Base-by-base conservation (phyloP, 23 tunicate genomes). In the Corella eumyota region DNA sequence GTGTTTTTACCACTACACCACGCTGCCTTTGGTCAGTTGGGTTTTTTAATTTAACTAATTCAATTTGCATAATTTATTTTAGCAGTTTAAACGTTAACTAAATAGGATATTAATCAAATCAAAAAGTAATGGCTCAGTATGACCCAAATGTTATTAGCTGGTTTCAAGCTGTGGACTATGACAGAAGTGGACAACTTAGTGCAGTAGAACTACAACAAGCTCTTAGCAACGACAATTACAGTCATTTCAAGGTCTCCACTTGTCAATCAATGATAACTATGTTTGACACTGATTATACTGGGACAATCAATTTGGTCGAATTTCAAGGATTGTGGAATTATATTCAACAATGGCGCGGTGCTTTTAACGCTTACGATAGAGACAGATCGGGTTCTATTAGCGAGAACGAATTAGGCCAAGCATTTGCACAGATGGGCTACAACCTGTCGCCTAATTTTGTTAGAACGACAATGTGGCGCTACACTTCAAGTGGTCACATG, bases 91-190 rank as follows among this genome's bases (percentile, higher is more conserved):
- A n/a, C n/a, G n/a, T n/a, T n/a, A n/a, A n/a, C n/a, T n/a, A n/a
- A n/a, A n/a, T n/a, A n/a, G n/a, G n/a, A n/a, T n/a, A n/a, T n/a
- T n/a, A n/a, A n/a, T n/a, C n/a, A n/a, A n/a, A n/a, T n/a, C n/a
- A n/a, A n/a, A n/a, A n/a, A n/a, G n/a, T n/a, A n/a, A n/a, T n/a
- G n/a, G n/a, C n/a, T n/a, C 87, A 74, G 11, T 56, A 73, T 29
- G 85, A 83, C 56, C 95, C 95, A 0, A 44, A 30, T 34, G 78
- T 90, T 13, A 7, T 80, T 34, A 67, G 74, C 21, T 90, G 97
- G 97, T 90, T 90, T 66, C 77, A 81, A 36, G 53, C 90, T 1
- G 97, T 90, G n/a, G n/a, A n/a, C n/a, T n/a, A n/a, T n/a, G n/a
- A n/a, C n/a, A n/a, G n/a, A n/a, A n/a, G n/a, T n/a, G 97, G 97